Base-by-base conservation (phyloP, 2,888 invertebrate species). In the Heliconius ethilla region DNA sequence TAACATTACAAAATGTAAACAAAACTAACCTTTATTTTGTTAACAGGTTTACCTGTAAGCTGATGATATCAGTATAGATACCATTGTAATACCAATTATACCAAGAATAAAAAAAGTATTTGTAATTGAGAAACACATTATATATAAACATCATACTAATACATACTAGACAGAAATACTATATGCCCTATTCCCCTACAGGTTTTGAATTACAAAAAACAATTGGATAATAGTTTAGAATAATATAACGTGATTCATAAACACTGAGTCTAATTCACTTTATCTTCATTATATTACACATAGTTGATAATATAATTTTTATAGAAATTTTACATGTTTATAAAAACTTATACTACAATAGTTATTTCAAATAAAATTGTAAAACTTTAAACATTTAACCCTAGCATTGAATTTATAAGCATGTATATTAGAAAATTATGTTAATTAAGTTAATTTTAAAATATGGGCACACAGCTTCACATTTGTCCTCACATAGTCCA, bases 141-240 rank as follows among this genome's bases (percentile, higher is more conserved):
- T 11, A 59, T 10, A 59, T n/a, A 45, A 45, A 25, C 59, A 59
- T 59, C n/a, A n/a, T 59, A 11, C 11, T 25, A 45, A 45, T 15
- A 45, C 15, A 62, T 62, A 10, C 11, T 62, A 22, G 3, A n/a
- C 11, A 33, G 33, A 66, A 66, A 66, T 33, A 33, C 15, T 45
- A 76, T 62, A 33, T 33, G 70, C 22, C n/a, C 45, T 70, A 63
- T 70, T 70, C 63, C 65, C 70, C 76, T 33, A 76, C 70, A 70
- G 76, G 76, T 65, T 63, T 63, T 76, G 63, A 55, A 25, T 75
- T 75, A 59, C 69, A 69, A 62, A 37, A 73, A 18, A 59, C 37
- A 73, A 73, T 72, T 37, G 22, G 62, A 73, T 73, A 73, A 73
- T 73, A 33, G 62, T 4, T 62, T 25, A 1, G 18, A 33, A 73